Percentiles rank a stretch among this genome's conserved stretches.
These are phyloP conservation scores for Dexiosoma caninum DNA, from an alignment of 2,888 invertebrate species.

Conservation along the genomic window DNA sequence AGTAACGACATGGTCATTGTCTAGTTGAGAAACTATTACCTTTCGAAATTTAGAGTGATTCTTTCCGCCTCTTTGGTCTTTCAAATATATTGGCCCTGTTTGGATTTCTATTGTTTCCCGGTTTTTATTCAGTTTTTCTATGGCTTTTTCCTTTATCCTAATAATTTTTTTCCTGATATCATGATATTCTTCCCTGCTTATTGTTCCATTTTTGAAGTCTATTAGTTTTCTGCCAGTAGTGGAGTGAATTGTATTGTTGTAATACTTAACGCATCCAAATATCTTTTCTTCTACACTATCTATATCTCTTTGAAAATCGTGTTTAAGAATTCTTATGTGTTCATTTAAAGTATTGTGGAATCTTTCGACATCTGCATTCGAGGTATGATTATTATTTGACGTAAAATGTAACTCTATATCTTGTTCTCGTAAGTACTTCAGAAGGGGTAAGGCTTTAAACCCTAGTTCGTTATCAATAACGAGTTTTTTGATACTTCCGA, in stretches of 20 bases:
- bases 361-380: conserved; percentile 11
- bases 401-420: neutral
- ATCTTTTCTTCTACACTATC: conserved; percentile 63
- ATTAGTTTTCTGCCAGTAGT: conserved; percentile 43
- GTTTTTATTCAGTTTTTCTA: conserved; percentile 1
- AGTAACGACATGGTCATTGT: no score
- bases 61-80: no score
- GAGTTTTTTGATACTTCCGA: no score
- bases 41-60: no score
- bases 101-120: neutral
- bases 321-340: conserved; percentile 52
- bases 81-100: neutral
- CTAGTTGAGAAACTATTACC: neutral
- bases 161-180: neutral
- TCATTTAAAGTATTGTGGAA: conserved; percentile 22
- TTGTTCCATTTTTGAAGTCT: conserved; percentile 5
- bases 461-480: no score
- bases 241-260: conserved; percentile 60
- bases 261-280: conserved; percentile 49
- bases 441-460: conserved; percentile 61
- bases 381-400: conserved; percentile 14
- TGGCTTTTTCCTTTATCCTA: neutral
- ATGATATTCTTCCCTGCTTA: no score
- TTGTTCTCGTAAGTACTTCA: conserved; percentile 36
- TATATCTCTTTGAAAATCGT: conserved; percentile 40